Evolutionary conservation across 2,888 invertebrate genomes (phyloP), one percentile per base, ranked within the genome.

Genomic region (Cremastobaeus sp.): DNA sequence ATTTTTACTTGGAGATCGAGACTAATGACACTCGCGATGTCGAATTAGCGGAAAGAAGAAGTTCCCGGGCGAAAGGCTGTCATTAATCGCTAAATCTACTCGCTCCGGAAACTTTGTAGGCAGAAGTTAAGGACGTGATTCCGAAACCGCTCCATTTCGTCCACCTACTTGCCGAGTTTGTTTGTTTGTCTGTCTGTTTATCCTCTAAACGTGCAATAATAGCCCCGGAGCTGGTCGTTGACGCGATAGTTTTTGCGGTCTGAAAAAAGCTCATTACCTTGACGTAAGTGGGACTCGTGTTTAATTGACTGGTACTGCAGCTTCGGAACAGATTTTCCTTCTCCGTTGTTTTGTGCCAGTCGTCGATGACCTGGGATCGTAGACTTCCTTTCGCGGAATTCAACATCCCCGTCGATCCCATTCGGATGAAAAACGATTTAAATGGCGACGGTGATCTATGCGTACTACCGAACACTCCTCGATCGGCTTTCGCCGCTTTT

Each of bases 331-430:
- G 88, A 25, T 83, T 82, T 41, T 85, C 85, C 79, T 89, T 90
- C 37, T 90, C 89, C 34, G 88, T 84, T 0, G 88, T 83, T 78
- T 89, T 89, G 84, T 89, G 60, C 86, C 88, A 78, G 83, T 87
- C 81, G 84, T 89, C 68, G 87, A 85, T 76, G 47, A 89, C 84
- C 88, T 90, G 76, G 86, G 89, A 83, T 17, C 84, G 79, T 43
- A 83, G 72, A 62, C 81, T 81, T 69, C 79, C 72, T 50, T 89
- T 90, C 0, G 90, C 88, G 1, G 90, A 90, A 85, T 93, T 93
- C 54, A 93, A 86, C 92, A 93, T 93, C 71, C 93, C 93, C 2
- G 93, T 93, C 1, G 93, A 93, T 12, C 93, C 93, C 90, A 93
- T 93, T 77, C 93, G 90, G 81, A 92, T 92, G 81, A 93, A 93